phyloP scores from a whole-genome alignment of 2,113 vertebrate genomes.

The Cyanoderma ruficeps region DNA sequence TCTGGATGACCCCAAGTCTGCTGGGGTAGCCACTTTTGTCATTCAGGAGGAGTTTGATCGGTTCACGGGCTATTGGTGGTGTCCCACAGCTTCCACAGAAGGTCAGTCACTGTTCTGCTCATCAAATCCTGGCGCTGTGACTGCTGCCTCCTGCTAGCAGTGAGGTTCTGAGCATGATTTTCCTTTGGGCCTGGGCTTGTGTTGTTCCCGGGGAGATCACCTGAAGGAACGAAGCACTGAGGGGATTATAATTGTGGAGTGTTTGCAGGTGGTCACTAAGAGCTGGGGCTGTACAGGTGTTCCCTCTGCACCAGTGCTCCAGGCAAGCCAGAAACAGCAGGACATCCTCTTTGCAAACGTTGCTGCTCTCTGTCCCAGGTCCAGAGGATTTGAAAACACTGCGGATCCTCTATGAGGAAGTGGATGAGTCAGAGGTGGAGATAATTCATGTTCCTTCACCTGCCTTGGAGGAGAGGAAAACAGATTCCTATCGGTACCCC shows the following conservation, averaged over 20 bases:
- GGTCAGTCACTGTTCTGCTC: constrained; percentile 69
- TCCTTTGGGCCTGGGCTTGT: background rate
- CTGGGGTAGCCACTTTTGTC: constrained; percentile 95
- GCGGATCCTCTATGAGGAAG: constrained; percentile 91
- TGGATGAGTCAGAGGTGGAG: constrained; percentile 95
- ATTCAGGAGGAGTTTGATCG: constrained; percentile 98
- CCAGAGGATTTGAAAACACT: constrained; percentile 82
- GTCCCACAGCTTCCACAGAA: constrained; percentile 83
- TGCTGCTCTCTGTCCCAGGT: constrained; percentile 59
- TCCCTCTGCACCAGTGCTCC: background rate
- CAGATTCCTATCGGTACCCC: constrained; percentile 94
- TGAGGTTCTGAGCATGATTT: background rate
- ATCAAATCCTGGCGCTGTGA: background rate
- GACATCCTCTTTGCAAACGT: background rate
- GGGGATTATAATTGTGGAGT: background rate
- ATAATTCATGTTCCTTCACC: constrained; percentile 95
- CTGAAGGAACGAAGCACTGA: background rate
- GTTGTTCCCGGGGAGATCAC: background rate
- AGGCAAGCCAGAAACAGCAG: background rate
- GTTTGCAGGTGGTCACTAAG: background rate
- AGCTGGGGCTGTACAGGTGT: background rate
- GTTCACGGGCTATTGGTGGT: constrained; percentile 98
- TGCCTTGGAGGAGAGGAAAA: constrained; percentile 92
- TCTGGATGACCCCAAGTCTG: constrained; percentile 92
- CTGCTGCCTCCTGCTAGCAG: background rate